These are phyloP conservation scores for Metopolophium dirhodum DNA, from an alignment of 1,140 invertebrate genomes.

Conservation along the genomic window DNA sequence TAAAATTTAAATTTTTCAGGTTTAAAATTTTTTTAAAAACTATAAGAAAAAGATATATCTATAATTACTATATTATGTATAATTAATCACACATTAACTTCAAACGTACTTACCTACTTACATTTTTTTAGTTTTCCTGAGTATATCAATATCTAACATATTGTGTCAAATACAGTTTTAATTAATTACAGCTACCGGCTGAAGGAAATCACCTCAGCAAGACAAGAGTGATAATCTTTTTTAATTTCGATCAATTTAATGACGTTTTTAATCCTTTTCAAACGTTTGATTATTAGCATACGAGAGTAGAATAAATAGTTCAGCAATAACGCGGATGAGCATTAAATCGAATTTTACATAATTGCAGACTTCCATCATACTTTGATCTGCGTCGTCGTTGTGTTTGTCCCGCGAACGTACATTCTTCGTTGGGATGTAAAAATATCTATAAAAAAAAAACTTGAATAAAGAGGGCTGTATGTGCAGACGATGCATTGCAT, in stretches of 20 bases:
- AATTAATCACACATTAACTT: neutral
- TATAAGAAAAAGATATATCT: too few species aligned
- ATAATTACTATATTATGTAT: too few species aligned
- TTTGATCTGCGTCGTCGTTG: neutral
- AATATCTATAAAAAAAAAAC: conserved; percentile 3
- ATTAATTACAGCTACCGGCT: neutral
- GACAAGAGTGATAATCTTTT: neutral
- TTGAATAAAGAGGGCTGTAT: neutral
- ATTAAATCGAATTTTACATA: neutral
- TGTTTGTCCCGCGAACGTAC: neutral
- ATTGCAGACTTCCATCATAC: neutral
- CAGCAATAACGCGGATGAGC: neutral
- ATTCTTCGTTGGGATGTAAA: neutral
- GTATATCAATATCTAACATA: too few species aligned
- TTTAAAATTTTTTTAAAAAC: too few species aligned
- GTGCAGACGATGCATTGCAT: neutral
- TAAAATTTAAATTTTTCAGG: too few species aligned
- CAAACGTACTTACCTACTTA: neutral
- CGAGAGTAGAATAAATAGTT: neutral
- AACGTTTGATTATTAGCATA: neutral
- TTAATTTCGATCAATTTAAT: neutral
- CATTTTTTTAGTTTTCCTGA: too few species aligned
- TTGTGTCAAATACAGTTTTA: too few species aligned
- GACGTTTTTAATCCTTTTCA: neutral
- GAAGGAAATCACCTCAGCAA: neutral